Conservation (phyloP, 1,140 invertebrate genomes). For the Hyles vespertilio region DNA sequence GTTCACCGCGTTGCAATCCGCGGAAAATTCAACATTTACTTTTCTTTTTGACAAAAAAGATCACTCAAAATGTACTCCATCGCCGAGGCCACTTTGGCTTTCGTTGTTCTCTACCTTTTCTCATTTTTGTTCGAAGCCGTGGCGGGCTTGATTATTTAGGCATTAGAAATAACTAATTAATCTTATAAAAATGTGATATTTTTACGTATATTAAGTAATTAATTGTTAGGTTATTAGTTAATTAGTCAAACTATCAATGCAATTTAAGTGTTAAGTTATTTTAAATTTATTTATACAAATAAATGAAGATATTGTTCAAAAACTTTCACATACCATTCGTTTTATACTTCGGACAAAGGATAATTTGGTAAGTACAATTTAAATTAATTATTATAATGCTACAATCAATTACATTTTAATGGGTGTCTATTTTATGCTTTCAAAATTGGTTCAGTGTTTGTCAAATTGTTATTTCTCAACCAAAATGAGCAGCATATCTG, state of each 20-base stretch:
- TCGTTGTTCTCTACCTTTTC: constrained; percentile 62
- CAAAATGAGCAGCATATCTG: too few species aligned
- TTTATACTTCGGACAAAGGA: too few species aligned
- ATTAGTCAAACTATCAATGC: constrained; percentile 60
- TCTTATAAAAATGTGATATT: constrained; percentile 51
- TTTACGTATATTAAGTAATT: constrained; percentile 20
- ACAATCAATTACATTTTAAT: background rate
- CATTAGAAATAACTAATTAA: constrained; percentile 19
- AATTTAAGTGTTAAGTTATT: constrained; percentile 31
- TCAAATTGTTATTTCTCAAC: too few species aligned
- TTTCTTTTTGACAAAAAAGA: constrained; percentile 36
- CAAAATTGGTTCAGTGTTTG: too few species aligned
- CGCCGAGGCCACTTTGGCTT: constrained; percentile 64
- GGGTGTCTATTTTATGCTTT: background rate
- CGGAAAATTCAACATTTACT: constrained; percentile 26
- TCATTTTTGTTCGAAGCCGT: constrained; percentile 68
- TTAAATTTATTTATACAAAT: constrained; percentile 11
- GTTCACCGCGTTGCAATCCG: constrained; percentile 26
- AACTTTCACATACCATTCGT: too few species aligned
- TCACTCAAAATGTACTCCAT: constrained; percentile 63
- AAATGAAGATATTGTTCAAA: background rate
- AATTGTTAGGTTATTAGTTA: constrained; percentile 36
- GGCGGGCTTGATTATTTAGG: constrained; percentile 56
- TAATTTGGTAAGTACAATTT: background rate
- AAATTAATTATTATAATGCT: background rate